These are phyloP conservation scores for Eurypyga helias DNA, from an alignment of 2,113 vertebrate species.

Conservation along the genomic window DNA sequence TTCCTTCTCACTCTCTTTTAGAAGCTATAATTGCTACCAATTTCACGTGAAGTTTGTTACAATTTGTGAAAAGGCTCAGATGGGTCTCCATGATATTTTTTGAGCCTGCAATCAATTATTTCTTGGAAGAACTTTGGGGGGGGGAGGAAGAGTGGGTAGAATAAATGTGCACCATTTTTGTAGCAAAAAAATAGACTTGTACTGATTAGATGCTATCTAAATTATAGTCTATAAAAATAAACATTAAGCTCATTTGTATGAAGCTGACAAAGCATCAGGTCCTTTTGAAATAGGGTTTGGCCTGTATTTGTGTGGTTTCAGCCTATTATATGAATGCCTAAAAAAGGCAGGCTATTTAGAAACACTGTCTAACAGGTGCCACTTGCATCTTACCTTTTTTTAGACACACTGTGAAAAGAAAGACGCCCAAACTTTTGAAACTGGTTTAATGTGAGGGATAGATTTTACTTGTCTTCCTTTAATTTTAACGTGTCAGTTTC, in stretches of 20 bases:
- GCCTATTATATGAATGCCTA: background rate
- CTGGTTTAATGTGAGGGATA: background rate
- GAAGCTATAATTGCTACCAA: background rate
- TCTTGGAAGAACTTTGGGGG: background rate
- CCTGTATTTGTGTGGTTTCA: background rate
- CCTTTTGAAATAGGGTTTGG: background rate
- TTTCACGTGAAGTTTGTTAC: background rate
- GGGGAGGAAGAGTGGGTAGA: background rate
- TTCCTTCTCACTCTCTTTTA: background rate
- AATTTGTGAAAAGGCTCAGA: background rate
- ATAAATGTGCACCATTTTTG: background rate
- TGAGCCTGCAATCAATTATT: background rate
- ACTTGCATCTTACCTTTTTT: background rate
- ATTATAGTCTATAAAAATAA: slow-evolving; percentile 5
- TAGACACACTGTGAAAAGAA: background rate
- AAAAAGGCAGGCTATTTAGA: slow-evolving; percentile 7
- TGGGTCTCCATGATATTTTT: background rate
- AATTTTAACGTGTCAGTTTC: background rate
- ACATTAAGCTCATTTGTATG: background rate
- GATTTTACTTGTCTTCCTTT: slow-evolving; percentile 16
- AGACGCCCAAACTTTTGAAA: background rate
- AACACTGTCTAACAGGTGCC: background rate
- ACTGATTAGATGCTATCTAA: background rate
- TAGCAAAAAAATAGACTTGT: background rate
- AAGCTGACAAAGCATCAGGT: background rate